phyloP scores from a whole-genome alignment of 2,113 vertebrate genomes.

The Gnathonemus longibarbis region DNA sequence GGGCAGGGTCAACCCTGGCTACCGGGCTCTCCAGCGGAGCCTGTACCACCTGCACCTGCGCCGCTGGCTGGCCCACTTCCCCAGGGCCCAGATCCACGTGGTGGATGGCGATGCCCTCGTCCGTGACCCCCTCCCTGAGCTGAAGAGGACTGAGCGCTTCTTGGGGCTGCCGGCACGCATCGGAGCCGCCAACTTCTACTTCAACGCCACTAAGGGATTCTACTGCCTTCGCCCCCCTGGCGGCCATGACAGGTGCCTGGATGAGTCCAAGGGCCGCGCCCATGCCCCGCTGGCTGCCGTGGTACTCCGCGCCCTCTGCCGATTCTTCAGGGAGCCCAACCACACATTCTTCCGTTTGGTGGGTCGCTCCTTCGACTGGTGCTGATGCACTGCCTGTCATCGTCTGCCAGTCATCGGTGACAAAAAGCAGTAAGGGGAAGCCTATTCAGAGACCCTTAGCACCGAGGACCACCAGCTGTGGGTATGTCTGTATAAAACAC shows the following conservation, averaged over 20 bases:
- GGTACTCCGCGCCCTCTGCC: slow-evolving; percentile 61
- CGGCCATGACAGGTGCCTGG: slow-evolving; percentile 65
- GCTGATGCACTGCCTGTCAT: slow-evolving; percentile 47
- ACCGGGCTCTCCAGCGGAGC: slow-evolving; percentile 70
- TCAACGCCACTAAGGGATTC: slow-evolving; percentile 72
- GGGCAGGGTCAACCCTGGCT: slow-evolving; percentile 52
- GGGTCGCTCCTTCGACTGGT: slow-evolving; percentile 66
- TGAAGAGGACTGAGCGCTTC: slow-evolving; percentile 62
- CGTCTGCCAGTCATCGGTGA: slow-evolving; percentile 18
- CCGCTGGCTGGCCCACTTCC: slow-evolving; percentile 64
- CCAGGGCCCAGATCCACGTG: slow-evolving; percentile 62
- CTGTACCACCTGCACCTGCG: slow-evolving; percentile 63
- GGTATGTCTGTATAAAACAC: neutral
- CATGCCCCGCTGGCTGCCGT: slow-evolving; percentile 55
- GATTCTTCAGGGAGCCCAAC: slow-evolving; percentile 62
- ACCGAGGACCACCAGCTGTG: neutral
- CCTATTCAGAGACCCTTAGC: neutral
- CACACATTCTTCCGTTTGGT: slow-evolving; percentile 66
- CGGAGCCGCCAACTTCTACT: slow-evolving; percentile 65
- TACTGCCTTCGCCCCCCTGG: slow-evolving; percentile 62
- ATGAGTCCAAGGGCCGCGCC: slow-evolving; percentile 66
- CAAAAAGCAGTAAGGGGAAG: neutral
- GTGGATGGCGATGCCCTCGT: slow-evolving; percentile 69
- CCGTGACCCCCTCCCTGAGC: slow-evolving; percentile 62
- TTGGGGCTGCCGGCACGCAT: slow-evolving; percentile 59